Evolutionary conservation across 2,113 vertebrate genomes (phyloP).

Genomic region (Quiscalus mexicanus): DNA sequence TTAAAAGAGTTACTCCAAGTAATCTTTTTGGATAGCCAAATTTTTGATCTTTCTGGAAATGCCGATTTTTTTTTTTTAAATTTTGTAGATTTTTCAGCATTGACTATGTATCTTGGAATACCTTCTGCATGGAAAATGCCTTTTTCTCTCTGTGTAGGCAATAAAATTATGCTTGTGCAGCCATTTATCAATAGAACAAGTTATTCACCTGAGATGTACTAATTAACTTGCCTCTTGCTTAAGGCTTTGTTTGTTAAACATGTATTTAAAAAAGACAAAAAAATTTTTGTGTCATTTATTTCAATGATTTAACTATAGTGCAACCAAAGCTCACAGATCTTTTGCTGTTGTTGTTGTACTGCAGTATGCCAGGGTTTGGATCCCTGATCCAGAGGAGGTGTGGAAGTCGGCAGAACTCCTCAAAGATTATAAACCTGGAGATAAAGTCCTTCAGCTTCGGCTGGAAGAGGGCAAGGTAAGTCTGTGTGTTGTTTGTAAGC

Average conservation of each 20-base stretch:
- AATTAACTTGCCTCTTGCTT: not conserved
- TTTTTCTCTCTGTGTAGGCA: not conserved
- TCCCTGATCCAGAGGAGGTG: conserved; percentile 94
- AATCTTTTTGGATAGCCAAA: not conserved
- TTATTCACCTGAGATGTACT: not conserved
- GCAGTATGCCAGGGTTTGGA: conserved; percentile 96
- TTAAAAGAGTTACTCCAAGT: not conserved
- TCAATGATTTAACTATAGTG: not conserved
- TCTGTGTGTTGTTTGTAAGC: not conserved
- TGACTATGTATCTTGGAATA: not conserved
- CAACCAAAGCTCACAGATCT: not conserved
- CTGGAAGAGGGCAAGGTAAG: conserved; percentile 92
- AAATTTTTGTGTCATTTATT: not conserved
- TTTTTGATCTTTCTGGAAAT: not conserved
- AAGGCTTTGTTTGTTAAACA: not conserved
- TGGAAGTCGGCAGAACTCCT: conserved; percentile 96
- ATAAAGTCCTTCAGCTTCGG: conserved; percentile 85
- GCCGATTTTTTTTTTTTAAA: not conserved
- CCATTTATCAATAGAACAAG: not conserved
- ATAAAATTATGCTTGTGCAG: not conserved
- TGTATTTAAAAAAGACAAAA: not conserved
- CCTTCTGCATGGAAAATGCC: not conserved
- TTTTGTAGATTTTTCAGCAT: not conserved
- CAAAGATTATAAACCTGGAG: conserved; percentile 92
- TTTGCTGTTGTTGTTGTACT: conserved; percentile 34